A percentile compares a stretch with the other conserved stretches of the same genome.
Conservation (phyloP, 2,888 invertebrate species). For the Melinaea menophilus region DNA sequence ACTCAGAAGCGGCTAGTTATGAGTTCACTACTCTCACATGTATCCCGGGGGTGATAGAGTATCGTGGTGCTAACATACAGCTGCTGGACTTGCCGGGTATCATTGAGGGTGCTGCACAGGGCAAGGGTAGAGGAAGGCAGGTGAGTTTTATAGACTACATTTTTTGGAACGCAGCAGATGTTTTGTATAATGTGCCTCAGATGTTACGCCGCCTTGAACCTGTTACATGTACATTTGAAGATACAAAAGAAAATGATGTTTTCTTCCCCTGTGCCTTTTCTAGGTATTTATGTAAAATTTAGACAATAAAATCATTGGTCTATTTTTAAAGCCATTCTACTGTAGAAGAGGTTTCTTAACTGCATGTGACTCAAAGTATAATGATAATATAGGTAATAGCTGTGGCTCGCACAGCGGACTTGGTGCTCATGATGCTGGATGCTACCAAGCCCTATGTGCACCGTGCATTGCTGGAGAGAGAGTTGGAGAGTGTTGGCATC, state of each 20-base stretch:
- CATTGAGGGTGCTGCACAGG: slow-evolving; percentile 98
- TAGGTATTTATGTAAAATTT: no score
- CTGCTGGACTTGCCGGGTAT: slow-evolving; percentile 99
- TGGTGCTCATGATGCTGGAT: slow-evolving; percentile 99
- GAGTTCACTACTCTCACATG: slow-evolving; percentile 99
- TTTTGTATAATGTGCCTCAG: background rate
- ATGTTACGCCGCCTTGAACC: background rate
- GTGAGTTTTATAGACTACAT: slow-evolving; percentile 42
- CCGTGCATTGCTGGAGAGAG: slow-evolving; percentile 91
- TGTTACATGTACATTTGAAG: no score
- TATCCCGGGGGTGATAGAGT: slow-evolving; percentile 99
- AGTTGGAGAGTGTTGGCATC: slow-evolving; percentile 98
- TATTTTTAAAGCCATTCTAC: no score
- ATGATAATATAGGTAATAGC: slow-evolving; percentile 87
- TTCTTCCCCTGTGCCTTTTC: no score
- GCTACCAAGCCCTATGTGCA: slow-evolving; percentile 99
- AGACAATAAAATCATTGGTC: no score
- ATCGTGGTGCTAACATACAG: slow-evolving; percentile 99
- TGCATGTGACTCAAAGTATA: background rate
- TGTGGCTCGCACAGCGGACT: slow-evolving; percentile 97
- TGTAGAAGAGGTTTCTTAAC: no score
- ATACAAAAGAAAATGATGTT: no score
- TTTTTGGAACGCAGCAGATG: background rate
- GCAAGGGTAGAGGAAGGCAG: slow-evolving; percentile 94
- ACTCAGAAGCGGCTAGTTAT: slow-evolving; percentile 97